Percentiles rank a stretch among this genome's conserved stretches.
phyloP scores from a whole-genome alignment of 2,113 vertebrate species.

The Steatornis caripensis region DNA sequence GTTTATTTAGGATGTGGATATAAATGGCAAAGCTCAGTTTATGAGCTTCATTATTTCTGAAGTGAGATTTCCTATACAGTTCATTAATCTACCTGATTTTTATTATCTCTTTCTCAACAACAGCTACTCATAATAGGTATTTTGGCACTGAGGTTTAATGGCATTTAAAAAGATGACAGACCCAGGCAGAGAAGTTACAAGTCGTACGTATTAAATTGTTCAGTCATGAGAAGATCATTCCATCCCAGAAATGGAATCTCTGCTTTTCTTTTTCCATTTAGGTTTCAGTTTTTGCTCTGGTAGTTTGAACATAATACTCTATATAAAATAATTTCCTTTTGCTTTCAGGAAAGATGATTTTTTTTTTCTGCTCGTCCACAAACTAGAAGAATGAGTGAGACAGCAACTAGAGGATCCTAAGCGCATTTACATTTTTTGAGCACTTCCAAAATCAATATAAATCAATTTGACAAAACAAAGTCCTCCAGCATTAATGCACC shows the following conservation, averaged over 20 bases:
- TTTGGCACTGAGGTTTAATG: slow-evolving; percentile 15
- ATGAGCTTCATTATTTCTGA: slow-evolving; percentile 25
- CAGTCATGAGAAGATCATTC: not conserved
- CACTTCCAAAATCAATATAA: not conserved
- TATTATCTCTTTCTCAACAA: slow-evolving; percentile 33
- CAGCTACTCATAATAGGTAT: not conserved
- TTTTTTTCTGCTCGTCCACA: not conserved
- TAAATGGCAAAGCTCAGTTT: slow-evolving; percentile 7
- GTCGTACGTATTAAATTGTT: not conserved
- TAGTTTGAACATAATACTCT: not conserved
- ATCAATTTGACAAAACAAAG: not conserved
- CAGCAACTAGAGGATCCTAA: not conserved
- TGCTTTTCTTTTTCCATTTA: not conserved
- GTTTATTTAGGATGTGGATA: slow-evolving; percentile 16
- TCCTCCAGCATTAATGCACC: not conserved
- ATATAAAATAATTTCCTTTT: not conserved
- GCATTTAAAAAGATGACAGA: slow-evolving; percentile 12
- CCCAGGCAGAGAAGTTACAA: not conserved
- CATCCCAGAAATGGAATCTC: not conserved
- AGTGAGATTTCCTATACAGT: not conserved
- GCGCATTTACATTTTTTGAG: not conserved
- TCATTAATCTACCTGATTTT: slow-evolving; percentile 33
- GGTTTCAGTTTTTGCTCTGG: not conserved
- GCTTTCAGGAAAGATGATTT: not conserved
- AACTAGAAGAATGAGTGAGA: not conserved